Percentiles rank a stretch among this genome's conserved stretches.
phyloP scores from a whole-genome alignment of 2,797 vertebrate species.

The Erethizon dorsatum region DNA sequence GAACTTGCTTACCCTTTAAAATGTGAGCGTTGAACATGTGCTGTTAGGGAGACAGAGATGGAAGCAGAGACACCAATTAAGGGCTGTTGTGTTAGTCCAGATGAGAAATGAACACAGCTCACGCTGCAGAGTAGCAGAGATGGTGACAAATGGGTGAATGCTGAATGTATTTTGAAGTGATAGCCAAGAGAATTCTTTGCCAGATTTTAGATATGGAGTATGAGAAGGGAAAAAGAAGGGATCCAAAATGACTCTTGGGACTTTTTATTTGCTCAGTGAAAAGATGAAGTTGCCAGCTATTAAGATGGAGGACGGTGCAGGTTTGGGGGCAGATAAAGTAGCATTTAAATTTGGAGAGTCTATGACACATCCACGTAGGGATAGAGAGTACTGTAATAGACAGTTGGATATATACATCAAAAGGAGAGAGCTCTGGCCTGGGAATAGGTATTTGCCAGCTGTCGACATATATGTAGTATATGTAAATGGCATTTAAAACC shows the following conservation, averaged over 20 bases:
- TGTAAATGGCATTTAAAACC: not conserved
- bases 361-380: not conserved
- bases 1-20: not conserved
- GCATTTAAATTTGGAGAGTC: not conserved
- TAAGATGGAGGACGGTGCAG: not conserved
- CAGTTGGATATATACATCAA: not conserved
- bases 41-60: not conserved
- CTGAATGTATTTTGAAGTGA: not conserved
- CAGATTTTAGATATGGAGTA: not conserved
- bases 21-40: not conserved
- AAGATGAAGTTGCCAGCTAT: not conserved
- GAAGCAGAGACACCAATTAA: not conserved
- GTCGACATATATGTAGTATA: not conserved
- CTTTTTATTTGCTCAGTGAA: not conserved
- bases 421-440: not conserved
- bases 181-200: not conserved
- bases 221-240: not conserved
- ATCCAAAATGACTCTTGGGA: not conserved
- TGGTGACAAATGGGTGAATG: not conserved
- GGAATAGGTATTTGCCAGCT: not conserved
- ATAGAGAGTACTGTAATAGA: not conserved
- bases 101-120: not conserved
- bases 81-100: not conserved
- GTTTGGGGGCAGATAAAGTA: not conserved
- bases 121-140: not conserved